Base-by-base conservation (phyloP, 2,113 vertebrate genomes). In the Perccottus glenii region DNA sequence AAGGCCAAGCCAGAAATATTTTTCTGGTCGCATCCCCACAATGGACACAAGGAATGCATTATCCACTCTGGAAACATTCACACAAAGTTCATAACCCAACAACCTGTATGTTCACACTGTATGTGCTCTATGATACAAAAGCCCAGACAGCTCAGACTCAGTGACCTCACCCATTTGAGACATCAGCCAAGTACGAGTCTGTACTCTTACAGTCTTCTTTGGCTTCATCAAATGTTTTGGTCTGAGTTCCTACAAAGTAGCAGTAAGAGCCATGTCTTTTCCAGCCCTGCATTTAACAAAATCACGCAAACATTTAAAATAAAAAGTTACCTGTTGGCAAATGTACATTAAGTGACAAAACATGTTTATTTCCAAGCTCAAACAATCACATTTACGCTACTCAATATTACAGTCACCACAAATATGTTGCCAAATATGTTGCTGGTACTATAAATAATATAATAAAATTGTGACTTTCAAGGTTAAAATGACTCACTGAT, bases 1-100 rank as follows among this genome's bases (percentile, higher is more conserved):
- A 70, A 99, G 92, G 4, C 97, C 97, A 9, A 93, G 93, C 97
- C 97, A 99, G 72, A 98, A 98, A 73, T 95, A 85, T 53, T 80
- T 94, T 84, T 98, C 97, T 70, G 94, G 84, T 75, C 92, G 93
- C 56, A 94, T 45, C n/a, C 96, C 97, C 82, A 96, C 81, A 59
- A 97, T 70, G 82, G 96, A 98, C 74, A 96, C 93, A 38, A 99
- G 89, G 85, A 95, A 99, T 3, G 96, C 94, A 90, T 98, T 97
- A 57, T 98, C 95, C 53, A 95, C 94, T 67, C 97, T 99, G 77
- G 12, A 75, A 66, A 43, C 19, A 42, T 7, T 46, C 1, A 61
- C 15, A 64, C 0, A 79, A 27, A 27, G 19, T 27, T 27, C 3
- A 27, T 27, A 27, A 27, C 19, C 19, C 1, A 3, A 27, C 19